A percentile compares a stretch with the other conserved stretches of the same genome.
These are phyloP conservation scores for Colletes collaris DNA, from an alignment of 2,888 invertebrate species.

Conservation along the genomic window DNA sequence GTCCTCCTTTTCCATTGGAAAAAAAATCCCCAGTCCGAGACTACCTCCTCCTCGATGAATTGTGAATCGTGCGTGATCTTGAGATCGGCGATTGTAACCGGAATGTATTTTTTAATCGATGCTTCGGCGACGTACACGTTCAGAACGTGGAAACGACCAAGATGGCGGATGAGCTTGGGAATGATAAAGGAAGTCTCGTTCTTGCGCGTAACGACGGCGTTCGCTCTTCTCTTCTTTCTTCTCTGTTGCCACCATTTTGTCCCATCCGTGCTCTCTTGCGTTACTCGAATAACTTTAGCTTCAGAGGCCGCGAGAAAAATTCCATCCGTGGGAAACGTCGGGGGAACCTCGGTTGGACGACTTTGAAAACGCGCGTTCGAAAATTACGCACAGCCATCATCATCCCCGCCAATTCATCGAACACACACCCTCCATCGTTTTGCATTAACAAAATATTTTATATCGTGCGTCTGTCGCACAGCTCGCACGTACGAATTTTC, in stretches of 20 bases:
- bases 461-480: conserved; percentile 25
- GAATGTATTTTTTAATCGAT: conserved; percentile 18
- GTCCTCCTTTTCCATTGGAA: conserved; percentile 2
- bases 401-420: neutral
- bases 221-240: neutral
- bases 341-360: neutral
- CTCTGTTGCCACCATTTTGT: conserved; percentile 10
- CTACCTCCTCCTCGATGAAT: conserved; percentile 17
- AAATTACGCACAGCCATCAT: neutral
- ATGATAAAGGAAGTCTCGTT: conserved; percentile 54
- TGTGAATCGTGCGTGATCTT: conserved; percentile 4
- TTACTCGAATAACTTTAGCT: neutral
- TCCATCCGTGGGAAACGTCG: neutral
- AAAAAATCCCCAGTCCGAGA: conserved; percentile 27
- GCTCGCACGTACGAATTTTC: conserved; percentile 45
- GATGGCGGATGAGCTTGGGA: conserved; percentile 17
- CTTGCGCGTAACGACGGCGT: conserved; percentile 60
- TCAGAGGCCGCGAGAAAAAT: conserved; percentile 12
- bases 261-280: neutral
- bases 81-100: conserved; percentile 30
- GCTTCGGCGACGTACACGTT: neutral
- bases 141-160: conserved; percentile 25
- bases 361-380: conserved; percentile 4
- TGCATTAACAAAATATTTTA: conserved; percentile 73
- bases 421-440: conserved; percentile 1